phyloP scores from a whole-genome alignment of 2,797 vertebrate genomes.

The Podarcis siculus region DNA sequence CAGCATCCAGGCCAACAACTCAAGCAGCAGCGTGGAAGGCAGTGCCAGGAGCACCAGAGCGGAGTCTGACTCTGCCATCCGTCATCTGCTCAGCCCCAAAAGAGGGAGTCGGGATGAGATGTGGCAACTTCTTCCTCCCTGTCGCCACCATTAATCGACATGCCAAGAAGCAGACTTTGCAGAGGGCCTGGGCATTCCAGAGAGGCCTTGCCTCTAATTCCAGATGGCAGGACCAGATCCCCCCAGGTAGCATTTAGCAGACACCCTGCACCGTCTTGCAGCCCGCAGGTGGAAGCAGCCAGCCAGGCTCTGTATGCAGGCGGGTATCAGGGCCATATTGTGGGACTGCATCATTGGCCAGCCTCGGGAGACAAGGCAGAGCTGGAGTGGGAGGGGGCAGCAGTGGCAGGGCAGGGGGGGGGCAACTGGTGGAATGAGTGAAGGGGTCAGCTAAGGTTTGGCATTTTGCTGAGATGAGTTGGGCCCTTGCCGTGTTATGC shows the following conservation, averaged over 20 bases:
- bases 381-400: slow-evolving; percentile 16
- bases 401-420: neutral
- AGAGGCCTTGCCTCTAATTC: slow-evolving; percentile 75
- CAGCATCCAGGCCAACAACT: neutral
- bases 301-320: slow-evolving; percentile 70
- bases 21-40: slow-evolving; percentile 22
- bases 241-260: slow-evolving; percentile 74
- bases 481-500: slow-evolving; percentile 68
- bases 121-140: slow-evolving; percentile 69
- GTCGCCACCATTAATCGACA: slow-evolving; percentile 75
- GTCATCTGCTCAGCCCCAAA: slow-evolving; percentile 48
- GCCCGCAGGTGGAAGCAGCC: slow-evolving; percentile 64
- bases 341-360: slow-evolving; percentile 71
- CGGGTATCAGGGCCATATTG: slow-evolving; percentile 58
- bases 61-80: slow-evolving; percentile 63
- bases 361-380: slow-evolving; percentile 74
- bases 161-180: slow-evolving; percentile 69
- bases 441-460: slow-evolving; percentile 58
- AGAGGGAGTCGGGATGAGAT: slow-evolving; percentile 63
- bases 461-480: slow-evolving; percentile 71
- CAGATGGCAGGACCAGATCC: slow-evolving; percentile 73
- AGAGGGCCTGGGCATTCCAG: slow-evolving; percentile 69
- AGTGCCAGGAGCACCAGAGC: slow-evolving; percentile 47
- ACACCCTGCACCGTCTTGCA: slow-evolving; percentile 64
- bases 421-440: slow-evolving; percentile 58